Conservation (phyloP, 2,113 vertebrate genomes). For the Pelvicachromis taeniatus region DNA sequence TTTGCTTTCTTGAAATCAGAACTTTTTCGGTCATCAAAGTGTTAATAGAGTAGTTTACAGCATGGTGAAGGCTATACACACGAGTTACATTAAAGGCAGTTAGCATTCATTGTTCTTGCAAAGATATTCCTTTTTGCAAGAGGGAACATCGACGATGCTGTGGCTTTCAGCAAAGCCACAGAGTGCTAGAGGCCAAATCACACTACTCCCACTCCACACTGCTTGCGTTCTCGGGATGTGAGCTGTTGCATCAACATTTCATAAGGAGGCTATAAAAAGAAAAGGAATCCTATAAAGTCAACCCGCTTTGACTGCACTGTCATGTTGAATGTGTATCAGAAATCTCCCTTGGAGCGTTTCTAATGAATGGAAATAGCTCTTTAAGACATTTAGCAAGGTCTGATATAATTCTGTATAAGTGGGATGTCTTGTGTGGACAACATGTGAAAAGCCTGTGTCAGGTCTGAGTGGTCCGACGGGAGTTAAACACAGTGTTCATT, state of each 20-base stretch:
- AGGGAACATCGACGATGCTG: not conserved
- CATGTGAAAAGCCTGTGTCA: not conserved
- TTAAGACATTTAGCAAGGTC: not conserved
- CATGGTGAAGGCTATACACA: not conserved
- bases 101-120: not conserved
- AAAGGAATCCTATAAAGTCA: conserved; percentile 8
- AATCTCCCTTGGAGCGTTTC: not conserved
- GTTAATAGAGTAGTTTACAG: not conserved
- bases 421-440: not conserved
- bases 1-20: not conserved
- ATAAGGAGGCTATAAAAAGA: conserved; percentile 48
- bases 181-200: conserved; percentile 9
- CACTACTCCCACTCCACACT: conserved; percentile 22
- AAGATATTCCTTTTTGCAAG: not conserved
- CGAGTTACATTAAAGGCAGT: not conserved
- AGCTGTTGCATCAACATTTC: conserved; percentile 51
- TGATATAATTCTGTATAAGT: not conserved
- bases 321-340: conserved; percentile 8
- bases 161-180: conserved; percentile 25
- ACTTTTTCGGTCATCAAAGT: not conserved
- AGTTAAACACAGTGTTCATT: not conserved
- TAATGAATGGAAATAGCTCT: not conserved
- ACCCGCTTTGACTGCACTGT: not conserved
- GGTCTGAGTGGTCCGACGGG: not conserved
- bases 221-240: not conserved